Evolutionary conservation across 2,113 vertebrate species (phyloP).

Genomic region (Hypomesus transpacificus): DNA sequence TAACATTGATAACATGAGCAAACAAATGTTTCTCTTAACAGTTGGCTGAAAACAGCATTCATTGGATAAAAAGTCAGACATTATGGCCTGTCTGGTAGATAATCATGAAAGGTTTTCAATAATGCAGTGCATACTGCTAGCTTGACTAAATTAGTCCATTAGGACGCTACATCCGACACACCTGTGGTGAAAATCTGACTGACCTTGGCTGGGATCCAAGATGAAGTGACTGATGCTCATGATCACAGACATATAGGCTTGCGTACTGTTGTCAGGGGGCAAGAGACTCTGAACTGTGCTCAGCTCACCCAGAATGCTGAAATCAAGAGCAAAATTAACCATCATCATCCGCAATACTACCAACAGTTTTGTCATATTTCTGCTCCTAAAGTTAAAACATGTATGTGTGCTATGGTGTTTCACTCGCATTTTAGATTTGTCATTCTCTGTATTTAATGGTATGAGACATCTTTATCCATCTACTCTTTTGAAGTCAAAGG

Average conservation of each 20-base stretch:
- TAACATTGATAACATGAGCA: background rate
- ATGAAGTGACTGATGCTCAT: conserved; percentile 53
- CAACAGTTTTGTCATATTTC: too few relatives aligned
- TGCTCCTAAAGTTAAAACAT: too few relatives aligned
- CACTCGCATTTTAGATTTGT: too few relatives aligned
- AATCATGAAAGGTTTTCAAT: background rate
- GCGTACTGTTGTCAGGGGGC: conserved; percentile 48
- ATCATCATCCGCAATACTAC: background rate
- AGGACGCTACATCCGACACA: conserved; percentile 19
- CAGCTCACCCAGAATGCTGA: conserved; percentile 64
- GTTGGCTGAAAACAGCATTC: background rate
- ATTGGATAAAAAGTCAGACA: background rate
- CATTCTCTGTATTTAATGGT: too few relatives aligned
- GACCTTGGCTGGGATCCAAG: conserved; percentile 36
- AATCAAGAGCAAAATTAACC: conserved; percentile 25
- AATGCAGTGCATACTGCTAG: conserved; percentile 7
- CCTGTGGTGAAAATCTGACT: conserved; percentile 36
- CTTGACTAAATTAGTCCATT: conserved; percentile 32
- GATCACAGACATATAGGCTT: conserved; percentile 46
- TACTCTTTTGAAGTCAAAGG: background rate
- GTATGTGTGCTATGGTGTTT: too few relatives aligned
- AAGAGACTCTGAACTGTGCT: conserved; percentile 51
- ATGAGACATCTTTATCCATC: background rate
- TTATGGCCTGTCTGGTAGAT: conserved; percentile 2
- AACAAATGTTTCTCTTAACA: background rate